phyloP scores from a whole-genome alignment of 2,113 vertebrate genomes.

The Bubo bubo region DNA sequence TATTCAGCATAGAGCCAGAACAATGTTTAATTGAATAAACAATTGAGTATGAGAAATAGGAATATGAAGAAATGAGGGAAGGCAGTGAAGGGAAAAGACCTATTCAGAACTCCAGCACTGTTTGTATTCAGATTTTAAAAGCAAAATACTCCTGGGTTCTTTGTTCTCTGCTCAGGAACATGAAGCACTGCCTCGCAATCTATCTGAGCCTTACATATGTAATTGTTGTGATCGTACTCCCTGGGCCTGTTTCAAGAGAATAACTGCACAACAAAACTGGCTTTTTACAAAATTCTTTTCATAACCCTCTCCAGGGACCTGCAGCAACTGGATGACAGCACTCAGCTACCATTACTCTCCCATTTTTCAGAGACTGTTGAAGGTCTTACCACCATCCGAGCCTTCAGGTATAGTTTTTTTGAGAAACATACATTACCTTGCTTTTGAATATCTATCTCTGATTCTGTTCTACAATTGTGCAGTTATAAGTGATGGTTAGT shows the following conservation, averaged over 20 bases:
- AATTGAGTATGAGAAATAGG: not conserved
- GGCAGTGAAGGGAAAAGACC: not conserved
- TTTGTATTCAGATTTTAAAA: not conserved
- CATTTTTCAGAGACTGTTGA: conserved; percentile 98
- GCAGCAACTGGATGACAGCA: conserved; percentile 96
- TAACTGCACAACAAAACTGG: not conserved
- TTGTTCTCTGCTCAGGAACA: not conserved
- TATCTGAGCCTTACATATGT: not conserved
- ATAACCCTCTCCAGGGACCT: conserved; percentile 83
- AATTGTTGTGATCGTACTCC: not conserved
- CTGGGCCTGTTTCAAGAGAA: not conserved
- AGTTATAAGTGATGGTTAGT: not conserved
- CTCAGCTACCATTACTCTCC: conserved; percentile 92
- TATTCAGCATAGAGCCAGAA: not conserved
- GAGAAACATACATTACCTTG: not conserved
- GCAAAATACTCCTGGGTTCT: not conserved
- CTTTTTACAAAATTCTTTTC: not conserved
- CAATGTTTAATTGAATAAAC: not conserved
- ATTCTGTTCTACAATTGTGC: not conserved
- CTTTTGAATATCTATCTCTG: not conserved
- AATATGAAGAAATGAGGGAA: not conserved
- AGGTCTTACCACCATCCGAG: conserved; percentile 94
- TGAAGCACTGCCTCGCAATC: not conserved
- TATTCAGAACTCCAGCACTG: not conserved
- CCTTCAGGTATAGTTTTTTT: conserved; percentile 85